phyloP scores from a whole-genome alignment of 2,888 invertebrate species.

The Drosophila maculinotata region DNA sequence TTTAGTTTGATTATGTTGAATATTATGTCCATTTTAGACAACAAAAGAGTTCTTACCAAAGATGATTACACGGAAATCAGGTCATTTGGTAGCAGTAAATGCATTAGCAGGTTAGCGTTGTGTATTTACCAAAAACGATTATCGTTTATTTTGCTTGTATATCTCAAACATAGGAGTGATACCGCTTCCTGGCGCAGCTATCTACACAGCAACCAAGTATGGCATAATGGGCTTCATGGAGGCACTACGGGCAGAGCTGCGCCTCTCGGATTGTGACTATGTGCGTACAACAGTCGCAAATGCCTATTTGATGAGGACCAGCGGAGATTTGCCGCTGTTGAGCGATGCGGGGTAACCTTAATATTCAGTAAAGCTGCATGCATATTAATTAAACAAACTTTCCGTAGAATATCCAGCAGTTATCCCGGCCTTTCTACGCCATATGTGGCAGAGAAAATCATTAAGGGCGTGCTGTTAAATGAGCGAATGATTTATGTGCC shows the following conservation, averaged over 20 bases:
- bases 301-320: slow-evolving; percentile 85
- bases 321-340: slow-evolving; percentile 82
- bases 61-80: slow-evolving; percentile 85
- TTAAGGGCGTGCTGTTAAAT: slow-evolving; percentile 82
- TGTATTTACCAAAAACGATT: too few species aligned
- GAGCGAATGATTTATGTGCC: slow-evolving; percentile 84
- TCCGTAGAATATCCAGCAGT: slow-evolving; percentile 77
- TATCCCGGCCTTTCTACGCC: slow-evolving; percentile 84
- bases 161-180: slow-evolving; percentile 69
- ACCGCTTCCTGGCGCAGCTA: slow-evolving; percentile 82
- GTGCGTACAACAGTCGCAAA: slow-evolving; percentile 84
- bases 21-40: slow-evolving; percentile 72
- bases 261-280: slow-evolving; percentile 83
- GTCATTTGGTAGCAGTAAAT: slow-evolving; percentile 85
- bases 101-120: slow-evolving; percentile 82
- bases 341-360: slow-evolving; percentile 81
- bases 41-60: slow-evolving; percentile 85
- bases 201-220: slow-evolving; percentile 85
- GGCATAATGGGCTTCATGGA: slow-evolving; percentile 85
- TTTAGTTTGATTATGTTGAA: not conserved
- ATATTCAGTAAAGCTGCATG: not conserved
- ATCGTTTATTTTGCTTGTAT: not conserved
- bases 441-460: slow-evolving; percentile 83
- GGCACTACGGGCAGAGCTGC: slow-evolving; percentile 82
- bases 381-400: not conserved